Conservation (phyloP, 2,797 vertebrate species). For the Trachops cirrhosus region DNA sequence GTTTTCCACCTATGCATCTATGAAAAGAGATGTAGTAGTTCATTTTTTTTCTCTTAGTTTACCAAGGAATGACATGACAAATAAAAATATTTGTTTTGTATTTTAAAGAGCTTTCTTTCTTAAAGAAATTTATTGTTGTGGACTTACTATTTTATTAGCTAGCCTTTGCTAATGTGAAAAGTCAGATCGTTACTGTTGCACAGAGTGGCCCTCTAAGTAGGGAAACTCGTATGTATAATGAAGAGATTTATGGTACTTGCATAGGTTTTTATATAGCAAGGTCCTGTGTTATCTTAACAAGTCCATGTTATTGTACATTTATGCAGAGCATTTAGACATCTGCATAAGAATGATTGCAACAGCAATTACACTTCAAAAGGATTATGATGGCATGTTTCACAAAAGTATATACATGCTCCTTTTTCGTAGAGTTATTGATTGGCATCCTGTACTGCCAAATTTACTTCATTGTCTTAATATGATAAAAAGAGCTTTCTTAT, state of each 20-base stretch:
- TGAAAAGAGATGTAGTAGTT: constrained; percentile 52
- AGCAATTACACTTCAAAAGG: constrained; percentile 89
- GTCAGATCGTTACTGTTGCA: constrained; percentile 82
- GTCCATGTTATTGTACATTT: constrained; percentile 82
- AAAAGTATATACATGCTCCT: constrained; percentile 73
- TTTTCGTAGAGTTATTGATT: constrained; percentile 52
- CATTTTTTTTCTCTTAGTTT: constrained; percentile 54
- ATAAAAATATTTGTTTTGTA: constrained; percentile 60
- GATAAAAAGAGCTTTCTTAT: constrained; percentile 61
- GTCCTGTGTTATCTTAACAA: constrained; percentile 85
- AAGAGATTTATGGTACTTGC: constrained; percentile 84
- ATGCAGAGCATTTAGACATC: constrained; percentile 84
- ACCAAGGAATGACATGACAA: constrained; percentile 54
- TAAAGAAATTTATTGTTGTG: constrained; percentile 69
- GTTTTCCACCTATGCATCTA: constrained; percentile 56
- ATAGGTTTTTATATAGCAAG: constrained; percentile 84
- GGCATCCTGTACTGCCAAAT: constrained; percentile 59
- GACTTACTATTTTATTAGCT: constrained; percentile 84
- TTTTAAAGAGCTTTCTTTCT: constrained; percentile 76
- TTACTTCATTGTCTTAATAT: constrained; percentile 62
- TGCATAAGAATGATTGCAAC: constrained; percentile 85
- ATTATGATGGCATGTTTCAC: constrained; percentile 84
- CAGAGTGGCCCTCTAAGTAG: constrained; percentile 82
- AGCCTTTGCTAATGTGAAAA: constrained; percentile 84
- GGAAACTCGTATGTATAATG: constrained; percentile 86